Evolutionary conservation across 2,797 vertebrate species (phyloP), one percentile per base, ranked within the genome.

Genomic region (Hemitrygon akajei): DNA sequence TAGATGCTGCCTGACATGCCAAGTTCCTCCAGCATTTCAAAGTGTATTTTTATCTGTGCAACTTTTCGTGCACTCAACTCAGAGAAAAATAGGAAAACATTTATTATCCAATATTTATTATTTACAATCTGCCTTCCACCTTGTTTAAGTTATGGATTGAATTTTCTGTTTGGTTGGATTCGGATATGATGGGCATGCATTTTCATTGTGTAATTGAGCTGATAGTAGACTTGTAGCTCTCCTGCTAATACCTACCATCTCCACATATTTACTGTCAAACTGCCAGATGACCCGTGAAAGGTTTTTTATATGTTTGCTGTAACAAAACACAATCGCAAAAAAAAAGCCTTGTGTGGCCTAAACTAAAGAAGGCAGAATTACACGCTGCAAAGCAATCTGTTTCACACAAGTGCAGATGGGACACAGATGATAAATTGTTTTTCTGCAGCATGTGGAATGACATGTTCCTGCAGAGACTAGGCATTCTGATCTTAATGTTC

Each of bases 191-290:
- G 14, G 86, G 69, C n/a, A 12, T 40, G 20, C 63, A 69, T 69
- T 69, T 18, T 89, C n/a, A 69, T 89, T 89, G n/a, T 37, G 63
- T 89, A 89, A 37, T 69, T 89, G 63, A 89, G n/a, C 60, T 69
- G 63, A 69, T 69, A 10, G 7, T 37, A 20, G 37, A 37, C n/a
- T 37, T 89, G 63, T 40, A 89, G 60, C 60, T 69, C n/a, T 89
- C 16, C 18, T 89, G 86, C 14, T 89, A 69, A 25, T 34, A 20
- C 86, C n/a, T 34, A 37, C 60, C 58, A 37, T 89, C 18, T 63
- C 66, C 18, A 69, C 2, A 37, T 0, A 89, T 37, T 89, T 89
- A 16, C 86, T 89, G 86, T 89, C 63, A 22, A 89, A 37, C 7
- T 37, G 63, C 86, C 60, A 20, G 16, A 89, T 40, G 18, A 37